A percentile compares a stretch with the other conserved stretches of the same genome.
These are phyloP conservation scores for Meda fulgida DNA, from an alignment of 2,797 vertebrate species.

Conservation along the genomic window DNA sequence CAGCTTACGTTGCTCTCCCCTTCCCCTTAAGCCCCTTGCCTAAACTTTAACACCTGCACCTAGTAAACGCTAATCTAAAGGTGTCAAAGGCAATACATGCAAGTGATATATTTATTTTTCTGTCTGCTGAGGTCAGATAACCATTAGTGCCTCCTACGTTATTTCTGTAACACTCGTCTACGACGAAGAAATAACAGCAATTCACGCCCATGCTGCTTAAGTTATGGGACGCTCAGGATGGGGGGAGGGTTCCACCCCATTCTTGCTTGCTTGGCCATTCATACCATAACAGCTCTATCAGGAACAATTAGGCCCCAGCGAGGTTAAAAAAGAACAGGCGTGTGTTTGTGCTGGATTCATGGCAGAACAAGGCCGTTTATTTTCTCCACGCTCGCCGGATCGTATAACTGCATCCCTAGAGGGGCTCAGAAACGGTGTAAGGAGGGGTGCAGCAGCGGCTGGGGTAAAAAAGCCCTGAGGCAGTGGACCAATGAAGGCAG, in stretches of 20 bases:
- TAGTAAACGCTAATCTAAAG: conserved; percentile 70
- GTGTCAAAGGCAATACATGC: conserved; percentile 66
- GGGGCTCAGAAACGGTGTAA: conserved; percentile 39
- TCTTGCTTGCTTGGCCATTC: conserved; percentile 48
- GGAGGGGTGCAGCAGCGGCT: conserved; percentile 38
- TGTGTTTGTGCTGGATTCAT: conserved; percentile 59
- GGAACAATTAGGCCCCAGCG: conserved; percentile 58
- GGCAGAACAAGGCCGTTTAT: conserved; percentile 63
- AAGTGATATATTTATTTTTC: conserved; percentile 65
- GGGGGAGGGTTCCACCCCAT: background rate
- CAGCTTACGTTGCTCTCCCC: background rate
- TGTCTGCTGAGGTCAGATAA: conserved; percentile 50
- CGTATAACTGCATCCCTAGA: conserved; percentile 54
- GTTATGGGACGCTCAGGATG: conserved; percentile 34
- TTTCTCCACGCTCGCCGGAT: conserved; percentile 59
- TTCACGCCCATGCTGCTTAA: conserved; percentile 40
- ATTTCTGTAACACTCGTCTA: conserved; percentile 37
- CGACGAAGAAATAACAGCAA: conserved; percentile 26
- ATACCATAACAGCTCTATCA: conserved; percentile 60
- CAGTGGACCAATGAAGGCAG: conserved; percentile 36
- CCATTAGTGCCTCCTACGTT: conserved; percentile 43
- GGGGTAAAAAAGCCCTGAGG: conserved; percentile 46
- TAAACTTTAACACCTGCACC: conserved; percentile 74
- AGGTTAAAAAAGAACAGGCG: conserved; percentile 62
- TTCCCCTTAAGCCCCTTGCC: conserved; percentile 64